Conservation (phyloP, 2,797 vertebrate genomes). For the Xenentodon cancila region DNA sequence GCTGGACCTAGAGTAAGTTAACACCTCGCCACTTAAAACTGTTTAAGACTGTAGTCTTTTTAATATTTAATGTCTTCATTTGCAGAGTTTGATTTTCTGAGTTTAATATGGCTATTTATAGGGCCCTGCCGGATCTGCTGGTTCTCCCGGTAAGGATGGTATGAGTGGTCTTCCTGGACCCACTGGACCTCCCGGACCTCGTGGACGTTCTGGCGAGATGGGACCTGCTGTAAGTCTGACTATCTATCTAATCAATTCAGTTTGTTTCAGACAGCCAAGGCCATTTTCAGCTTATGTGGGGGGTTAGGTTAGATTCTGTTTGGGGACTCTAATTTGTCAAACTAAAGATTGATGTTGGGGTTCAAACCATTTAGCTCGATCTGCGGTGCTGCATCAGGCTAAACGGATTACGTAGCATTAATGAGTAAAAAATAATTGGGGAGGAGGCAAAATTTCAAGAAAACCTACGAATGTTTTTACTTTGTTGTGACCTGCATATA, state of each 20-base stretch:
- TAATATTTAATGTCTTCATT: constrained; percentile 1
- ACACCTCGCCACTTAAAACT: not conserved
- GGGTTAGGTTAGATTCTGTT: too few species aligned
- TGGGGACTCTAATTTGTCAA: not conserved
- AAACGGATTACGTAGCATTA: too few species aligned
- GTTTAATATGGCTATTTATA: constrained; percentile 55
- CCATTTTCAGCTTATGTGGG: too few species aligned
- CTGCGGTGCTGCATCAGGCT: too few species aligned
- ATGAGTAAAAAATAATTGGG: too few species aligned
- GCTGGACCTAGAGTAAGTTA: constrained; percentile 93
- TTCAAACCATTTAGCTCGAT: not conserved
- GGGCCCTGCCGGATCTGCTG: constrained; percentile 92
- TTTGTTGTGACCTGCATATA: too few species aligned
- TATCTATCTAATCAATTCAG: not conserved
- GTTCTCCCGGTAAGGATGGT: constrained; percentile 93
- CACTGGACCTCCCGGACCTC: constrained; percentile 95
- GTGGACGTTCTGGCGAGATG: constrained; percentile 93
- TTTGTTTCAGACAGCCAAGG: not conserved
- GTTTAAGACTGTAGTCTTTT: not conserved
- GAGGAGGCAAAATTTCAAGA: too few species aligned
- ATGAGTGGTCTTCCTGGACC: constrained; percentile 93
- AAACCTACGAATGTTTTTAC: too few species aligned
- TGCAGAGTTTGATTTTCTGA: not conserved
- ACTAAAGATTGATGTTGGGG: not conserved
- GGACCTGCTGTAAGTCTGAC: constrained; percentile 89